Evolutionary conservation across 2,797 vertebrate genomes (phyloP).

Genomic region (Platalea minor): DNA sequence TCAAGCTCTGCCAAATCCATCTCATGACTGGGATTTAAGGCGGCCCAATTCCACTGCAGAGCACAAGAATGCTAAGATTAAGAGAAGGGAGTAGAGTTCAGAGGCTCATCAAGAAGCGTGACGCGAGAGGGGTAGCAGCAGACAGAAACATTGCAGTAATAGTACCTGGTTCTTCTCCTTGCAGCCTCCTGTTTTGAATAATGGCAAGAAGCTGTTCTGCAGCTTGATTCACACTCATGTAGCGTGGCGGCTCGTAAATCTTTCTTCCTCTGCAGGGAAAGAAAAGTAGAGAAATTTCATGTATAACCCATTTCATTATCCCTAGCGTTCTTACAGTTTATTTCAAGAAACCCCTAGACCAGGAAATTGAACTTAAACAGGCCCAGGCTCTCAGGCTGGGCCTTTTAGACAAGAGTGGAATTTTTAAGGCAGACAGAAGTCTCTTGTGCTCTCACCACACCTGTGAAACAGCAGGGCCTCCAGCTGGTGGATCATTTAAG

Average conservation of each 20-base stretch:
- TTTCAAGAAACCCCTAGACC: background rate
- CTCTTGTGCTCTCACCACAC: background rate
- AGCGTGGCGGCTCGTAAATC: slow-evolving; percentile 90
- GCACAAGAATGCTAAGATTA: background rate
- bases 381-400: background rate
- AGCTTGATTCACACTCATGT: slow-evolving; percentile 90
- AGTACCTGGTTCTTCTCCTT: slow-evolving; percentile 84
- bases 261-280: slow-evolving; percentile 82
- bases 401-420: background rate
- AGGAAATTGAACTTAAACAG: background rate
- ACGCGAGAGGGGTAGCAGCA: background rate
- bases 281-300: background rate
- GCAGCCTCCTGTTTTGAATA: slow-evolving; percentile 78
- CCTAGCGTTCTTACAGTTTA: background rate
- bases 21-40: background rate
- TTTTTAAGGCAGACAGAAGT: background rate
- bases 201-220: slow-evolving; percentile 89
- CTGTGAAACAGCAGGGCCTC: background rate
- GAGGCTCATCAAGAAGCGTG: background rate
- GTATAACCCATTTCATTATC: background rate
- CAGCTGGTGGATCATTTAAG: background rate
- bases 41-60: background rate
- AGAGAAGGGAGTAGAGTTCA: background rate
- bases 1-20: background rate
- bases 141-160: background rate